phyloP scores from a whole-genome alignment of 2,797 vertebrate genomes.

The Sorex maritimensis region DNA sequence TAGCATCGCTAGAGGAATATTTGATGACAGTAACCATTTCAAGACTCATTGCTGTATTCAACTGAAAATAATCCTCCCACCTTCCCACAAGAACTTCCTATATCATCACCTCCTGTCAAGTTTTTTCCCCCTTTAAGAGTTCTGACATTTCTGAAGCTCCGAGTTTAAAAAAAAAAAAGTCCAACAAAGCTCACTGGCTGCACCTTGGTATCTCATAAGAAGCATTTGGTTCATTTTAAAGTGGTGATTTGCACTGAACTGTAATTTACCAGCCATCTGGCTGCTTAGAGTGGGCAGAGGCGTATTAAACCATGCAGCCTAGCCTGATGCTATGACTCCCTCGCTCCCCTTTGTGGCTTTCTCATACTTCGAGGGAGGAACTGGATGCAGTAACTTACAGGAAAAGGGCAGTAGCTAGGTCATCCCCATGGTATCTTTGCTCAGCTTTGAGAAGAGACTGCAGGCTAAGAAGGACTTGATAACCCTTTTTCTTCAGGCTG shows the following conservation, averaged over 20 bases:
- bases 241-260: neutral
- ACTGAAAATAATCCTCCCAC: conserved; percentile 72
- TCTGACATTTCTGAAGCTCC: conserved; percentile 63
- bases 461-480: neutral
- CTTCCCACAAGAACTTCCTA: conserved; percentile 70
- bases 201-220: neutral
- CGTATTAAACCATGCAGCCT: neutral
- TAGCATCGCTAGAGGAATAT: conserved; percentile 65
- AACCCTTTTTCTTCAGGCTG: neutral
- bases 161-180: conserved; percentile 23
- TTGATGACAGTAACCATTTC: conserved; percentile 65
- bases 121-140: conserved; percentile 16
- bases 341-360: neutral
- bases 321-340: neutral
- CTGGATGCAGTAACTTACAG: neutral
- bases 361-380: neutral
- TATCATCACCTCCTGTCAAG: conserved; percentile 61
- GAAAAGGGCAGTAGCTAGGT: neutral
- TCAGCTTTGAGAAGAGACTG: neutral
- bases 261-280: neutral
- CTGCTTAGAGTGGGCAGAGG: neutral
- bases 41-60: conserved; percentile 59
- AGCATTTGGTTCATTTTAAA: conserved; percentile 47
- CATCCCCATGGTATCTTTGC: neutral
- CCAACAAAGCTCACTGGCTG: neutral